Conservation (phyloP, 1,140 invertebrate genomes). For the Calycopis cecrops region DNA sequence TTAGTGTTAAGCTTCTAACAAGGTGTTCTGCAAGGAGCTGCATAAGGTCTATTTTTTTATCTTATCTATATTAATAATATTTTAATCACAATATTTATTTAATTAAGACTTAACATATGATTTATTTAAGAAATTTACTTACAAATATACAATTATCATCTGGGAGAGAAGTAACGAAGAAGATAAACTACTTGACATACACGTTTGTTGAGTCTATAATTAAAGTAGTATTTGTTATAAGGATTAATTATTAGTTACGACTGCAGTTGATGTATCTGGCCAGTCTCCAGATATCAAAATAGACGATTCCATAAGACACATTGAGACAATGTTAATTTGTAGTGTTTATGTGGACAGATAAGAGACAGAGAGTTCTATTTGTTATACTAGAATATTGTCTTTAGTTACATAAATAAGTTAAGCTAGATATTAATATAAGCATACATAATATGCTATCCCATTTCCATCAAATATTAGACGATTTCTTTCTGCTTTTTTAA, state of each 20-base stretch:
- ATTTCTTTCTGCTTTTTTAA: too few relatives aligned
- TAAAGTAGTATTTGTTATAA: background rate
- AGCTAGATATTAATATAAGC: too few relatives aligned
- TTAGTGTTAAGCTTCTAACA: slow-evolving; percentile 53
- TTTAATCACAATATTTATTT: slow-evolving; percentile 5
- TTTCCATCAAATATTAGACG: too few relatives aligned
- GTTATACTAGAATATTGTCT: too few relatives aligned
- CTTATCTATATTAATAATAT: slow-evolving; percentile 27
- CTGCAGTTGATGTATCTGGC: slow-evolving; percentile 26
- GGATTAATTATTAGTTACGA: slow-evolving; percentile 20
- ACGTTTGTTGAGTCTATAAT: background rate
- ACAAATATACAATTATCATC: background rate
- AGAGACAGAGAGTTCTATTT: slow-evolving; percentile 12
- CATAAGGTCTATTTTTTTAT: slow-evolving; percentile 31
- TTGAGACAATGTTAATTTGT: slow-evolving; percentile 19
- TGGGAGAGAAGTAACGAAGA: background rate
- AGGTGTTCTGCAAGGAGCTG: slow-evolving; percentile 43
- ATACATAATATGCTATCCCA: too few relatives aligned
- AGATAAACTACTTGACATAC: background rate
- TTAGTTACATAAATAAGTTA: too few relatives aligned
- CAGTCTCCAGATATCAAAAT: slow-evolving; percentile 6
- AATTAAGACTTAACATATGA: slow-evolving; percentile 3
- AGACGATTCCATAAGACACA: background rate
- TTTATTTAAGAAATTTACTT: slow-evolving; percentile 9
- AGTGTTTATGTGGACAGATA: slow-evolving; percentile 21